Percentiles rank a stretch among this genome's conserved stretches.
These are phyloP conservation scores for Callyntrura sp. DNA, from an alignment of 2,888 invertebrate species.

Conservation along the genomic window DNA sequence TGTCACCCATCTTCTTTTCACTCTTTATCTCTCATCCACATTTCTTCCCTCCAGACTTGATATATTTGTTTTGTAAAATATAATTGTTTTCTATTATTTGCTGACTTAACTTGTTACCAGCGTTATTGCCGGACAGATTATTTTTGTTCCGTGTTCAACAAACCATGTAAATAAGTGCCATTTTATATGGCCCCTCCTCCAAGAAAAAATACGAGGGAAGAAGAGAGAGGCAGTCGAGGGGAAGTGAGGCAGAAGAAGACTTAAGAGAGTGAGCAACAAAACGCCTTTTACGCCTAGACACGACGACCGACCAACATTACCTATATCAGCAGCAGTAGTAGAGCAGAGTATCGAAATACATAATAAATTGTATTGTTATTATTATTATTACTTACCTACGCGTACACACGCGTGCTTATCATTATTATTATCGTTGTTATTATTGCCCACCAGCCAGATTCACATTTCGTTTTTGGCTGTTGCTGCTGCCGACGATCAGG, in stretches of 20 bases:
- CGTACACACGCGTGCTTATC: background rate
- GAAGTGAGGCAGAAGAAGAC: background rate
- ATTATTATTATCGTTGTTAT: background rate
- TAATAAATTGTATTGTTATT: background rate
- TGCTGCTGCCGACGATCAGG: background rate
- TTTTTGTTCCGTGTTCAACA: constrained; percentile 22
- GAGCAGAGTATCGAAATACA: background rate
- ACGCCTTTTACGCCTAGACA: too few relatives aligned
- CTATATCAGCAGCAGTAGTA: too few relatives aligned
- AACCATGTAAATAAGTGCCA: constrained; percentile 35
- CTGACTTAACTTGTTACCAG: background rate
- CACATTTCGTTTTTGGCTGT: constrained; percentile 2
- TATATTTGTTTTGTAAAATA: background rate
- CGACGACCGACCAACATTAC: background rate
- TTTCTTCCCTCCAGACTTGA: background rate
- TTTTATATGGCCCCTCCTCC: background rate
- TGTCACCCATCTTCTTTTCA: constrained; percentile 16
- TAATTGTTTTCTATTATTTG: constrained; percentile 6
- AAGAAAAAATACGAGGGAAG: background rate
- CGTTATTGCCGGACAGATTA: background rate
- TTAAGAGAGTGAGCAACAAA: background rate
- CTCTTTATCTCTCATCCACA: background rate
- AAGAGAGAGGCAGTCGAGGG: background rate
- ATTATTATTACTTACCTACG: constrained; percentile 7
- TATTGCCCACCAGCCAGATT: background rate